Base-by-base conservation (phyloP, 53 echinoderm and acorn worm species). In the Zoroaster sp. region DNA sequence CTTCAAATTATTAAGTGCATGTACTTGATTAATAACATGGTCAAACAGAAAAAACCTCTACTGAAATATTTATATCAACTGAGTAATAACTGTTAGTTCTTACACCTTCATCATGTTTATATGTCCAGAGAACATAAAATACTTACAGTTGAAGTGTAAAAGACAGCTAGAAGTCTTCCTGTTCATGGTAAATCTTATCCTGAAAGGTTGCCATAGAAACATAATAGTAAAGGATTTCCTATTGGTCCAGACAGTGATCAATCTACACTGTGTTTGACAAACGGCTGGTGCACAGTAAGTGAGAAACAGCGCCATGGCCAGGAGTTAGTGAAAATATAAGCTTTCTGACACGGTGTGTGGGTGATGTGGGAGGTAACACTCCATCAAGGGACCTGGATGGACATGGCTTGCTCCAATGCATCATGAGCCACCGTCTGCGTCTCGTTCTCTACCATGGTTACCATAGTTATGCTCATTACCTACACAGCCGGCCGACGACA, bases 171-270 rank as follows among this genome's bases (percentile, higher is more conserved):
- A 49, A 46, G 15, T 4, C 76, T n/a, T n/a, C n/a, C n/a, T n/a
- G 31, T 14, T 47, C 25, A 76, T 46, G 32, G 49, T 49, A 76
- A 47, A 46, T 30, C 15, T 30, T 54, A 23, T 34, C 54, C 25
- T 10, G n/a, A 55, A 23, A 52, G 52, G 59, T 78, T 59, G 36
- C 34, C 78, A 78, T 78, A 37, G 78, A 23, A 78, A 78, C 78
- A n/a, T 36, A 14, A 59, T n/a, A 82, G 35, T 67, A 66, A 82
- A 67, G 68, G 18, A 82, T 67, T 82, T 43, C 42, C 44, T 42
- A 82, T 33, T 66, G 41, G 82, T 15, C 23, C 30, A 55, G 39
- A 79, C 38, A 71, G 63, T 45, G 49, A 34, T 46, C 31, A 13
- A 9, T 37, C 33, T 17, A 5, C 36, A 77, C 51, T 77, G 53